Percentiles rank a stretch among this genome's conserved stretches.
Evolutionary conservation across 2,113 vertebrate species (phyloP).

Genomic region (Athene cunicularia): DNA sequence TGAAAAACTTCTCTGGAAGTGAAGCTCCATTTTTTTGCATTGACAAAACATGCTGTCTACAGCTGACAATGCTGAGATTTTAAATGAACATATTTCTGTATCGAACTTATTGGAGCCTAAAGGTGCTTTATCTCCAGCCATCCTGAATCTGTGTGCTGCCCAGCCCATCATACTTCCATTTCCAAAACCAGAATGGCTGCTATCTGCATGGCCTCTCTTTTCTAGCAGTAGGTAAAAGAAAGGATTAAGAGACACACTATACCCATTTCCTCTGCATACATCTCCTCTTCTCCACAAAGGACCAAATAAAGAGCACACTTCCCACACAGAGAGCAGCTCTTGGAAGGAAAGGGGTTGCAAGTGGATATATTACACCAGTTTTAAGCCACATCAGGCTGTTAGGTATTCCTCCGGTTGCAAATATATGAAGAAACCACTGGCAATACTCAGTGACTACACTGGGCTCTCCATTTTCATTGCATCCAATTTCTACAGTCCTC

Average conservation of each 20-base stretch:
- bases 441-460: neutral
- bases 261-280: neutral
- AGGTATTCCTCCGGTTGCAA: neutral
- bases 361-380: neutral
- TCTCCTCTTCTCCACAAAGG: neutral
- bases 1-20: neutral
- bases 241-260: too few relatives aligned
- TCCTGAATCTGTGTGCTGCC: neutral
- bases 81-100: accelerated
- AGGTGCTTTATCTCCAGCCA: neutral
- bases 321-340: accelerated
- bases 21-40: neutral
- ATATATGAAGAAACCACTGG: neutral
- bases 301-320: neutral
- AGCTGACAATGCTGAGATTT: neutral
- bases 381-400: neutral
- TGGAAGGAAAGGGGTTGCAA: neutral
- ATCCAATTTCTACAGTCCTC: neutral
- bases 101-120: neutral
- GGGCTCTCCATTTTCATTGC: neutral
- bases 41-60: neutral
- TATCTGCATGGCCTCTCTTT: neutral
- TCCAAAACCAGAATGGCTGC: neutral
- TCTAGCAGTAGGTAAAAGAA: neutral
- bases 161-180: neutral